phyloP scores from a whole-genome alignment of 2,113 vertebrate species.

The Sphaerodactylus townsendi region DNA sequence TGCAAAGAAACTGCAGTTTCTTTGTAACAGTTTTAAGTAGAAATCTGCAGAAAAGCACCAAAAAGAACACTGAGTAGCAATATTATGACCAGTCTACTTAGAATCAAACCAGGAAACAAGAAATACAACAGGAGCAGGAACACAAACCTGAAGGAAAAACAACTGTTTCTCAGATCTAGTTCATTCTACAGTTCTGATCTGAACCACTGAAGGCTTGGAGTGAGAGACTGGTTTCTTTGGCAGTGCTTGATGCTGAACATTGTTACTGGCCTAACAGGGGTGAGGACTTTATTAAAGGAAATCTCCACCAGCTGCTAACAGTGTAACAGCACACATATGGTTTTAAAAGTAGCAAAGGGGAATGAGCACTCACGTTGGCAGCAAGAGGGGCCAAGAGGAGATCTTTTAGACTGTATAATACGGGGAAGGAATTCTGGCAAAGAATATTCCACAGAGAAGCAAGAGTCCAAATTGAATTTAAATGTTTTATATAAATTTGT shows the following conservation, averaged over 20 bases:
- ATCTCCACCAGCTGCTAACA: no score
- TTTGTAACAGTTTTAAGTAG: background rate
- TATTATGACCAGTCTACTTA: background rate
- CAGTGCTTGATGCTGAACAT: conserved; percentile 7
- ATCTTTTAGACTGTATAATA: no score
- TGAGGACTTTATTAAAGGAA: no score
- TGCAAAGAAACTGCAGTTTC: background rate
- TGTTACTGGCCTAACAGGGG: no score
- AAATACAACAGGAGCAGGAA: fast-evolving
- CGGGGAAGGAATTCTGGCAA: no score
- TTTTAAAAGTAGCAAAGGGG: no score
- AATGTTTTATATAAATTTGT: no score
- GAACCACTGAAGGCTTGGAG: background rate
- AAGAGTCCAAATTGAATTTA: no score
- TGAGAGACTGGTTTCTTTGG: background rate
- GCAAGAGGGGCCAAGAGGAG: no score
- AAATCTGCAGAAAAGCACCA: background rate
- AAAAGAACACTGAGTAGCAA: fast-evolving
- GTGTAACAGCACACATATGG: no score
- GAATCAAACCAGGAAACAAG: fast-evolving
- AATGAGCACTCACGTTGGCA: no score
- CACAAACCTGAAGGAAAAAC: background rate
- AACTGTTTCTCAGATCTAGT: fast-evolving
- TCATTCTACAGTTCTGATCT: conserved; percentile 10
- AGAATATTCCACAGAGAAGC: no score